Evolutionary conservation across 2,888 invertebrate species (phyloP), one percentile per base, ranked within the genome.

Genomic region (Phasia obesa): DNA sequence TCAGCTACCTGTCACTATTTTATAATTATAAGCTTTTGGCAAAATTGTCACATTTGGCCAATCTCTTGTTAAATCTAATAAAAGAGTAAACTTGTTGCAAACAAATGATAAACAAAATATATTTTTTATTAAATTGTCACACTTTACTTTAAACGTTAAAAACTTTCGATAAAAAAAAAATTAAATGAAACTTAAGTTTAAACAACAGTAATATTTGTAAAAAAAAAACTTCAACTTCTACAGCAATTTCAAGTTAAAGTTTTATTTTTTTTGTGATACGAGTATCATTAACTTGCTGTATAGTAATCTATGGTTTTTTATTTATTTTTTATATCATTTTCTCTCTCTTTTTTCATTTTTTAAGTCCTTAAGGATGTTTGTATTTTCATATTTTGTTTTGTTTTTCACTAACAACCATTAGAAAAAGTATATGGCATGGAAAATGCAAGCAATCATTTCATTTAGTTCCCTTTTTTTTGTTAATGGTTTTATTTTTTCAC

Each of bases 91-190:
- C 1, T 35, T 11, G 1, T 11, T 35, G 3, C 11, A 6, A 5
- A 11, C 35, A 11, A 9, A 35, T 11, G 9, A 11, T 4, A 35
- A 11, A 35, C 1, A n/a, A n/a, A 15, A 42, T 3, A 3, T 13
- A 13, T n/a, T 49, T 81, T 77, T 35, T 31, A 13, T 77, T 69
- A 73, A 81, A 73, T 77, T 81, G 77, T 62, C 55, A 51, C 74
- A 82, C 82, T 82, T 82, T 27, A 59, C 38, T 55, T 82, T 70
- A 70, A 82, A 65, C 21, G 70, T 25, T 53, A 13, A 6, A 17
- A 76, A 53, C 23, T 44, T 67, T 25, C 55, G 38, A 59, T n/a
- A 69, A 44, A 49, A 38, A 38, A 59, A 67, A 19, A 57, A 15
- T 55, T 57, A 9, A 15, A 27, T 44, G 6, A 44, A 44, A 31